These are phyloP conservation scores for Meriones psammophilus DNA, from an alignment of 2,797 vertebrate species.

Conservation along the genomic window DNA sequence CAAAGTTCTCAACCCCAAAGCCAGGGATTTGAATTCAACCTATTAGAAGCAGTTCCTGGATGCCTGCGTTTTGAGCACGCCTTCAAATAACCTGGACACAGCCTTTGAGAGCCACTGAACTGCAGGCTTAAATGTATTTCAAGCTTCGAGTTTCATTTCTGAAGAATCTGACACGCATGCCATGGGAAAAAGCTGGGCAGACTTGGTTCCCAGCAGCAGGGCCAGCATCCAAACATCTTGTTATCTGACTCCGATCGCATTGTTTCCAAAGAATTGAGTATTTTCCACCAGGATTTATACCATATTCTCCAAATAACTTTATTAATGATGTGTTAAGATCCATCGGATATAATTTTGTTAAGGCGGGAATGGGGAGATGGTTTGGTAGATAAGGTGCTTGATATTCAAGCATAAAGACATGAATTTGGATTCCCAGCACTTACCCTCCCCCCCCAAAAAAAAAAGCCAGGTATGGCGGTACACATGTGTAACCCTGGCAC, in stretches of 20 bases:
- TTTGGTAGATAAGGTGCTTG: neutral
- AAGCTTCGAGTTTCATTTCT: conserved; percentile 31
- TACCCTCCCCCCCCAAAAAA: no score
- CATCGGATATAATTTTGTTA: conserved; percentile 9
- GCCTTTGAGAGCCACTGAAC: neutral
- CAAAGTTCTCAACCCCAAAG: neutral
- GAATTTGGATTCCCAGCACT: neutral
- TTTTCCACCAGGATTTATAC: neutral
- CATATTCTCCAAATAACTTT: neutral
- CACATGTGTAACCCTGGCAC: neutral
- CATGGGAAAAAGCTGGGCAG: neutral
- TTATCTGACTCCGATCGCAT: neutral
- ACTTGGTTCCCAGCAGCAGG: neutral
- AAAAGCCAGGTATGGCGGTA: neutral
- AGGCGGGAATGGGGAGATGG: neutral
- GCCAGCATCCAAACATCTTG: neutral
- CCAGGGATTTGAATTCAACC: neutral
- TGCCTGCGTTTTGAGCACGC: conserved; percentile 7
- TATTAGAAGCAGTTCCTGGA: neutral
- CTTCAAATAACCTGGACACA: neutral
- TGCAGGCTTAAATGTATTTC: neutral
- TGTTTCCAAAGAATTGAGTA: neutral
- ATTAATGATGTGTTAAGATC: conserved; percentile 8
- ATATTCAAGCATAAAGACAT: neutral
- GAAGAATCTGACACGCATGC: conserved; percentile 26